Evolutionary conservation across 1,140 invertebrate genomes (phyloP), one percentile per base, ranked within the genome.

Genomic region (Panagrolaimus sp.): DNA sequence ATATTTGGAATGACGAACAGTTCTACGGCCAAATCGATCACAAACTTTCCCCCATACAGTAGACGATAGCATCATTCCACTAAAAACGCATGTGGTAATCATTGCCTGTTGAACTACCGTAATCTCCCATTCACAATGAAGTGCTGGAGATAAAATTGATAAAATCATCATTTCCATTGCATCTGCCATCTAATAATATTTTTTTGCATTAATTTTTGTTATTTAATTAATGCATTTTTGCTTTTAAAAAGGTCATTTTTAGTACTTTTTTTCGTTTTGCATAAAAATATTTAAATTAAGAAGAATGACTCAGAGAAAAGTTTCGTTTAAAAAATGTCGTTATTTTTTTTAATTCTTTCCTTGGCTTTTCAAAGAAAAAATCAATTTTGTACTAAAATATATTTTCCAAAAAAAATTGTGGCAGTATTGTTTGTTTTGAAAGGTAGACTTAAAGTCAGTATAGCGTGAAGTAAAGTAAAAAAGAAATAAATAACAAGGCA

Each of bases 131-230:
- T 92, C 90, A 85, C 93, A 96, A 83, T 93, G 91, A 21, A 96
- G 84, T 0, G 93, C 91, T 58, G 93, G 93, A 58, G 91, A 92
- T 15, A 96, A 84, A 74, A 96, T 94, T 76, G 91, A 92, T 8
- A 97, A 85, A 80, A 96, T 94, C 82, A 94, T 96, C 90, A 96
- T 96, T 87, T 96, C 94, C 93, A 96, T 96, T 47, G 92, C 93
- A 84, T 97, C 94, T 38, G 93, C 91, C 93, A 65, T 65, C 44
- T 65, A 32, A 9, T 38, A 8, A 44, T 1, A 38, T 12, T 28
- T 14, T 12, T 44, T 65, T 43, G 21, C 9, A 65, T 0, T 65
- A 44, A 17, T 63, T 63, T 5, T 1, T 17, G 1, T 7, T 17
- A 0, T 65, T 14, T 65, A 44, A 44, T 12, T 4, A 38, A 38